These are phyloP conservation scores for Caenorhabditis auriculariae DNA, from an alignment of 2,888 invertebrate genomes.

Conservation along the genomic window DNA sequence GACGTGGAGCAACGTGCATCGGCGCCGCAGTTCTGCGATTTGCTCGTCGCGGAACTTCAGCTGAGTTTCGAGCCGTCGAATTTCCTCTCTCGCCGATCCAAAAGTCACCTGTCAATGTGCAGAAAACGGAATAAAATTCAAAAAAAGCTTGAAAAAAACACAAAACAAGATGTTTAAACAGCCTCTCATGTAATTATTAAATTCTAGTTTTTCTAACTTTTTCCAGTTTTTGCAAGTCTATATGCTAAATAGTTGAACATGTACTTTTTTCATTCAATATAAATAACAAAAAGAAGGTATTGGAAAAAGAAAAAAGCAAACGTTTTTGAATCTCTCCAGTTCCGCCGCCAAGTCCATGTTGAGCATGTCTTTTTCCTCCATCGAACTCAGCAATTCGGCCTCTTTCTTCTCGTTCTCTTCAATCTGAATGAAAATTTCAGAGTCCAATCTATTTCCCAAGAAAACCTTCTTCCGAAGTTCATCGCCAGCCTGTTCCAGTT, in stretches of 20 bases:
- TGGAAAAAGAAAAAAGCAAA: too few species aligned
- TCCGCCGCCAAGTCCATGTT: constrained; percentile 19
- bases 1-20: constrained; percentile 54
- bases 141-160: too few species aligned
- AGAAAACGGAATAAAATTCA: too few species aligned
- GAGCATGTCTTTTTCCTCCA: constrained; percentile 39
- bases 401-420: constrained; percentile 29
- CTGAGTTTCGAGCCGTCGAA: constrained; percentile 46
- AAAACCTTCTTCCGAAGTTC: constrained; percentile 17
- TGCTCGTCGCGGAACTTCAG: constrained; percentile 57
- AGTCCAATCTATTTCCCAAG: too few species aligned
- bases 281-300: too few species aligned
- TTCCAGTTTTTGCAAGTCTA: constrained; percentile 6
- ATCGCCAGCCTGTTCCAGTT: constrained; percentile 40
- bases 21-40: constrained; percentile 47
- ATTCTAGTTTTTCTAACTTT: neutral
- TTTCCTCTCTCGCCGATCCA: constrained; percentile 43
- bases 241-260: too few species aligned
- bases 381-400: constrained; percentile 20
- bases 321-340: constrained; percentile 27
- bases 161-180: too few species aligned
- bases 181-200: too few species aligned
- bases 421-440: constrained; percentile 11
- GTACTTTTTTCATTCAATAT: too few species aligned
- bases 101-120: constrained; percentile 49